A percentile compares a stretch with the other conserved stretches of the same genome.
These are phyloP conservation scores for Oligia strigilis DNA, from an alignment of 2,888 invertebrate genomes.

Conservation along the genomic window DNA sequence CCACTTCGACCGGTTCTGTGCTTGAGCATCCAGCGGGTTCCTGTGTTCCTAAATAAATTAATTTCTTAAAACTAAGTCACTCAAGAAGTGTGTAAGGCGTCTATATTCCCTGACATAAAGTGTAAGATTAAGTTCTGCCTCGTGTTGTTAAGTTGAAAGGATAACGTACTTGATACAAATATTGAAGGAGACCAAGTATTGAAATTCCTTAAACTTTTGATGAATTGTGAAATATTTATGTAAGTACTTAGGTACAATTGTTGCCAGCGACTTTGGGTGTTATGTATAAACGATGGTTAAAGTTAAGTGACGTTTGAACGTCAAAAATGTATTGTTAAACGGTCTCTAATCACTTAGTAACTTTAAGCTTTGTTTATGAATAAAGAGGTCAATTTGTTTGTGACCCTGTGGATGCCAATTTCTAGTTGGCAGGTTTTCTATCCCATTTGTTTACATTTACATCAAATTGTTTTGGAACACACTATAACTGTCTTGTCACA, in stretches of 20 bases:
- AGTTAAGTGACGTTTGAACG: too few species aligned
- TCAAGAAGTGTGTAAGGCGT: background rate
- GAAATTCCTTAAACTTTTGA: conserved; percentile 10
- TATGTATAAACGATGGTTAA: too few species aligned
- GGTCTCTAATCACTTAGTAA: too few species aligned
- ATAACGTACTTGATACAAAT: conserved; percentile 13
- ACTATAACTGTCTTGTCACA: too few species aligned
- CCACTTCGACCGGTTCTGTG: background rate
- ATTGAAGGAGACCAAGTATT: background rate
- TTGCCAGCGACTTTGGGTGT: background rate
- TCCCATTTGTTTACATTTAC: too few species aligned
- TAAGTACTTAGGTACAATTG: background rate
- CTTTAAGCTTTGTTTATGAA: too few species aligned
- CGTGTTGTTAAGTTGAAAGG: background rate
- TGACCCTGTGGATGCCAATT: too few species aligned
- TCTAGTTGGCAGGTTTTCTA: too few species aligned
- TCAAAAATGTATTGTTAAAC: too few species aligned
- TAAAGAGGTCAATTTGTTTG: too few species aligned
- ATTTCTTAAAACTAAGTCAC: background rate
- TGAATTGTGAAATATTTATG: conserved; percentile 1
- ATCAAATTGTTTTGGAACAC: too few species aligned
- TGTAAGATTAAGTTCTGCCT: conserved; percentile 21
- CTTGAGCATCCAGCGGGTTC: background rate
- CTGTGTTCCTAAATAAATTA: background rate
- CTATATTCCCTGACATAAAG: background rate